Evolutionary conservation across 2,888 invertebrate genomes (phyloP), one percentile per base, ranked within the genome.

Genomic region (Glyphotaelius pellucidus): DNA sequence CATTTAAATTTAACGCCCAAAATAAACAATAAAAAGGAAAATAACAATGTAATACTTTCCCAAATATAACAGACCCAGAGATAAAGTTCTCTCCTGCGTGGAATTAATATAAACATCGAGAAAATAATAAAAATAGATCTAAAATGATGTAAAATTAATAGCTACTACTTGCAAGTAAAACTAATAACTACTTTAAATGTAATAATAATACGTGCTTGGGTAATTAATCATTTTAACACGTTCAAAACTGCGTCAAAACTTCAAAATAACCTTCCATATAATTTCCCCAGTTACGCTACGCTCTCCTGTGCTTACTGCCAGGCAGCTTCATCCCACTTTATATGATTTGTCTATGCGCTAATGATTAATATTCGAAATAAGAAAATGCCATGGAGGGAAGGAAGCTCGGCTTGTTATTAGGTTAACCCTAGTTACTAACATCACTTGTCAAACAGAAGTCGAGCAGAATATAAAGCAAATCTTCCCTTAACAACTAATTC

Each of bases 401-500:
- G 85, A 32, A 32, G 81, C 81, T 31, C 85, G 35, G 25, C 31
- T 67, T 52, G 87, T 67, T 67, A 87, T 87, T 87, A 87, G 52
- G 87, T 87, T 87, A 87, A 87, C 87, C 87, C 67, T 67, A 19
- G 52, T 87, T 30, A 67, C 32, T 52, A 86, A 67, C 35, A 80
- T 42, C 89, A 89, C 89, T 80, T 89, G 89, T 89, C 89, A 89
- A 87, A 87, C 32, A 89, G 89, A 84, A 91, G 52, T 32, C 15
- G 87, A 92, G 90, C 92, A 90, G 90, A 93, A 90, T 92, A 90
- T 92, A 90, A 93, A 89, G 92, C 91, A 90, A 93, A 92, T 93
- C 92, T 91, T 80, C 83, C 92, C 52, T 86, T 42, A 80, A 67
- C 67, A 67, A 91, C 91, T 93, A 93, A 91, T 92, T 91, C 91